Base-by-base conservation (phyloP, 37 sponge, comb jelly and placozoan species). In the Cladorhizidae sp. region DNA sequence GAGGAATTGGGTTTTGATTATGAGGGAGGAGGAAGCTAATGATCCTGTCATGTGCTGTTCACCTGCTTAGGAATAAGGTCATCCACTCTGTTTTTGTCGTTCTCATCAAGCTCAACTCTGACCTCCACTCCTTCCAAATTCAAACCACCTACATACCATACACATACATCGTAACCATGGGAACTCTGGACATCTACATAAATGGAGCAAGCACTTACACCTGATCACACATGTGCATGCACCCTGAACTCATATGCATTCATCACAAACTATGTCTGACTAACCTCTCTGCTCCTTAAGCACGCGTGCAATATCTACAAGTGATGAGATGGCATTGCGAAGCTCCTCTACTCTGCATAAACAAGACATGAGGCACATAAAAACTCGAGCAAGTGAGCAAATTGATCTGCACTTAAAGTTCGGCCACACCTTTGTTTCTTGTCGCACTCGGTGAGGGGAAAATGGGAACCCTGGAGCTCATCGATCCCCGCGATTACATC, bases 41-140 rank as follows among this genome's bases (percentile, higher is more conserved):
- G 2, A 59, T 59, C 15, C 61, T 18, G 8, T 58, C 11, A 18
- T 37, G 20, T 65, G 18, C n/a, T 31, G 8, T 49, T 0, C 11
- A 89, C 90, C 91, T 91, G 73, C 58, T 92, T 92, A 20, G 88
- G 88, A 18, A 87, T 59, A 29, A 87, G 82, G 43, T 87, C 82
- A 8, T 81, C 88, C 40, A 87, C 81, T 55, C 75, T 52, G n/a
- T 54, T 69, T 23, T 68, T 75, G 35, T 81, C 88, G 25, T 45
- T 80, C 5, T 74, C 72, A 8, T 68, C 61, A 31, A 93, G 21
- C 39, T 75, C 64, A 3, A 93, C 76, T 62, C 65, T 85, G 23
- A 93, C 83, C 65, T 93, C 93, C 23, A 83, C 55, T 12, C 87
- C 77, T 41, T 93, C 93, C 40, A 93, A 55, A 39, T 93, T 86